Evolutionary conservation across 2,888 invertebrate genomes (phyloP), one percentile per base, ranked within the genome.

Genomic region (Timema cristinae): DNA sequence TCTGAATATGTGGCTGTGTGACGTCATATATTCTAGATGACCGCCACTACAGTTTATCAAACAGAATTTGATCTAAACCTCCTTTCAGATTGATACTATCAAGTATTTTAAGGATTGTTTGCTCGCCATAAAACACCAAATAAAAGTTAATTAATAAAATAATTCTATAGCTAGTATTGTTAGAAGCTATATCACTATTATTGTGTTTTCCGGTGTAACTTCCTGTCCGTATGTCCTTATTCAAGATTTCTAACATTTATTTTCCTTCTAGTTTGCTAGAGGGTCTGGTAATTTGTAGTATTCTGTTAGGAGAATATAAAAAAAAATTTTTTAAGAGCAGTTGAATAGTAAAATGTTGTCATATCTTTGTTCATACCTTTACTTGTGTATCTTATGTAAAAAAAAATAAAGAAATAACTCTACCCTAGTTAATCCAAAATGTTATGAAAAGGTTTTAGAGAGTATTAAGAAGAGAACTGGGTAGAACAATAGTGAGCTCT

Each of bases 361-460:
- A 56, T n/a, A 15, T 15, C 54, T 56, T 15, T 11, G n/a, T 32
- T 32, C 32, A 32, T 32, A 32, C 32, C 4, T 32, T 32, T 32
- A 1, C 32, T 32, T 32, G 32, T 32, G 32, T 32, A 32, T 32
- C 32, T 32, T 32, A 32, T 4, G 32, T 32, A 1, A 32, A 32
- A 32, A 32, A 32, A 32, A 32, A n/a, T 32, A 1, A 32, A 32
- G 4, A 32, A 32, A 32, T 2, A 32, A 32, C 32, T 32, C 32
- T 32, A 4, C 32, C 32, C 32, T 32, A 32, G 32, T 32, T 32
- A 32, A 32, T 32, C 7, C 56, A 56, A 6, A 56, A 56, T 56
- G 56, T 10, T 56, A 56, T 56, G 56, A 56, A 56, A 56, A 56
- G 1, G 56, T 56, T n/a, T 56, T 56, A 56, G 56, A 56, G 56